phyloP scores from a whole-genome alignment of 2,113 vertebrate species.

The Pitta sordida region DNA sequence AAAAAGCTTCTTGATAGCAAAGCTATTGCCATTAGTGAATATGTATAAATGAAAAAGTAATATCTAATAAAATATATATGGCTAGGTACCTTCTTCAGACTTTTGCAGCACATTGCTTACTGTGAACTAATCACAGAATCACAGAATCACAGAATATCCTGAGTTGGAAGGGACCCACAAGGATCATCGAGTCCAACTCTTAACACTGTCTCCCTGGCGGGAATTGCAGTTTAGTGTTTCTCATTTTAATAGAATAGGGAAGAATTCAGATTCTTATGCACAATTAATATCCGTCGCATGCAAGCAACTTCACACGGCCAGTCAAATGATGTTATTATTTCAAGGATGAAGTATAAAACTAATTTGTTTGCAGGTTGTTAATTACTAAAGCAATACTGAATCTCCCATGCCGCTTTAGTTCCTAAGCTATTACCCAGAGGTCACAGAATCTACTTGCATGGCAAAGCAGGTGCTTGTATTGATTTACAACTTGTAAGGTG shows the following conservation, averaged over 20 bases:
- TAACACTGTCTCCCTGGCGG: no score
- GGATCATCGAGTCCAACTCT: no score
- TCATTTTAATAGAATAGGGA: not conserved
- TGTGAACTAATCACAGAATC: not conserved
- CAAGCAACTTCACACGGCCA: not conserved
- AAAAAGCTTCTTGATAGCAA: not conserved
- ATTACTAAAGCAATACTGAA: not conserved
- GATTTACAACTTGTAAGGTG: not conserved
- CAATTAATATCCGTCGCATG: not conserved
- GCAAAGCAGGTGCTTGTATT: not conserved
- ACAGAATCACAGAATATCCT: no score
- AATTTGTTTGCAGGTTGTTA: not conserved
- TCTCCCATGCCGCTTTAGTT: not conserved
- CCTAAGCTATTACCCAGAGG: not conserved
- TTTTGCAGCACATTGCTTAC: not conserved
- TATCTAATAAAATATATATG: not conserved
- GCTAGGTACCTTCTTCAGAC: not conserved
- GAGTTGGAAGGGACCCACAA: no score
- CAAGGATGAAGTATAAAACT: not conserved
- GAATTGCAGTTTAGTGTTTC: not conserved
- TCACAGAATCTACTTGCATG: not conserved
- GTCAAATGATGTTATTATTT: not conserved
- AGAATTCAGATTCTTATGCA: not conserved
- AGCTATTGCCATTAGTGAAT: not conserved
- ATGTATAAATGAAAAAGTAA: not conserved